phyloP scores from a whole-genome alignment of 2,888 invertebrate genomes.

The Trichacis sp. region DNA sequence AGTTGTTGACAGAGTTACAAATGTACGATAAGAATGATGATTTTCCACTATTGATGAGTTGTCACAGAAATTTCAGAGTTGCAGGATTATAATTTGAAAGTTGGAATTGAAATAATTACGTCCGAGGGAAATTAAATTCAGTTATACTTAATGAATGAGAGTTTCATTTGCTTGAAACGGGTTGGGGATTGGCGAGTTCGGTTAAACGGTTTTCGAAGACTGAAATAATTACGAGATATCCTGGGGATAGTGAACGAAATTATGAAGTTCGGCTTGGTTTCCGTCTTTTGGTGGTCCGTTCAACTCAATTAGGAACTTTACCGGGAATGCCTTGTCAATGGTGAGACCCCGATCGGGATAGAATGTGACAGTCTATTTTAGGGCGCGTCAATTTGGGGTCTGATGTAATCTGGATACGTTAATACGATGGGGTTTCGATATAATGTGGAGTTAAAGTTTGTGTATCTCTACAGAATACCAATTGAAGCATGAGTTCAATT shows the following conservation, averaged over 20 bases:
- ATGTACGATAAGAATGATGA: not conserved
- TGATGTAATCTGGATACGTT: no score
- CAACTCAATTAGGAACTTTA: no score
- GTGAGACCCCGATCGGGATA: no score
- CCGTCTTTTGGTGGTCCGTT: not conserved
- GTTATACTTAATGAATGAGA: slow-evolving; percentile 16
- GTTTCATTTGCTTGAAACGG: slow-evolving; percentile 1
- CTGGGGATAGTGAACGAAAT: not conserved
- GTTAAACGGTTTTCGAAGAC: slow-evolving; percentile 4
- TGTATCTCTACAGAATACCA: no score
- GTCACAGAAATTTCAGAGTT: slow-evolving; percentile 7
- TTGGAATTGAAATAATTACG: slow-evolving; percentile 20
- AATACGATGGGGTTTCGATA: no score
- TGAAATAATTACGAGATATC: slow-evolving; percentile 9
- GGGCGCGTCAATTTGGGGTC: no score
- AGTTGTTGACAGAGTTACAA: no score
- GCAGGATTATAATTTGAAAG: slow-evolving; percentile 6
- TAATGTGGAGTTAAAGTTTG: no score
- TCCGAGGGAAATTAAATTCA: slow-evolving; percentile 19
- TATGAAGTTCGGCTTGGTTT: not conserved
- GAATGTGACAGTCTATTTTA: no score
- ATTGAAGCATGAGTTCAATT: no score
- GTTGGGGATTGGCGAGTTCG: slow-evolving; percentile 7
- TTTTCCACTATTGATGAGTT: slow-evolving; percentile 8
- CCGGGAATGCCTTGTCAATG: no score